Conservation (phyloP, 2,113 vertebrate species). For the Triplophysa dalaica region DNA sequence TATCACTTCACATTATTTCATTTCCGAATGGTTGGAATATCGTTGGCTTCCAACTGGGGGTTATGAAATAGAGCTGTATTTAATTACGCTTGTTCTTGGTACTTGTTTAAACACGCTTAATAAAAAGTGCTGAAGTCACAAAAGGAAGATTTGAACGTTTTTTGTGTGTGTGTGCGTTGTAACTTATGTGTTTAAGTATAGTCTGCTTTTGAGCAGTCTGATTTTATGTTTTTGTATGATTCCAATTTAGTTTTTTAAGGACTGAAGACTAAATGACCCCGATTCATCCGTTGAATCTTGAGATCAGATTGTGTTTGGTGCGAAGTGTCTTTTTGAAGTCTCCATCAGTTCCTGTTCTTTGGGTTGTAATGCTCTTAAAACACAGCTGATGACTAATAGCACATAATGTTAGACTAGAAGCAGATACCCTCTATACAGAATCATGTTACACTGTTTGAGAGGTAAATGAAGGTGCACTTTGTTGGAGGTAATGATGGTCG, state of each 20-base stretch:
- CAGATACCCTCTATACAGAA: neutral
- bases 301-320: neutral
- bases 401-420: neutral
- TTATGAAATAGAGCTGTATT: slow-evolving; percentile 23
- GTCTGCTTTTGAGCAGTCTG: too few species aligned
- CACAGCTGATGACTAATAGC: neutral
- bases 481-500: neutral
- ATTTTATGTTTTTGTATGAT: too few species aligned
- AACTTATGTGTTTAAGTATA: too few species aligned
- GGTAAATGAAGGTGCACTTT: neutral
- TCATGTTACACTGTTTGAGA: slow-evolving; percentile 7
- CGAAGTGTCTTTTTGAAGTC: neutral
- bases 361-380: neutral
- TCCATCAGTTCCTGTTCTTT: neutral
- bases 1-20: slow-evolving; percentile 36
- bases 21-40: slow-evolving; percentile 17
- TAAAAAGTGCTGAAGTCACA: slow-evolving; percentile 16
- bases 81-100: neutral
- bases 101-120: slow-evolving; percentile 35
- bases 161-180: neutral
- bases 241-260: too few species aligned
- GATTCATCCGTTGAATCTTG: neutral
- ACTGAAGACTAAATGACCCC: neutral
- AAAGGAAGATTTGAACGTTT: neutral
- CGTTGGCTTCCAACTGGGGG: neutral